A percentile compares a stretch with the other conserved stretches of the same genome.
Evolutionary conservation across 2,888 invertebrate genomes (phyloP).

Genomic region (Ephialtes manifestator): DNA sequence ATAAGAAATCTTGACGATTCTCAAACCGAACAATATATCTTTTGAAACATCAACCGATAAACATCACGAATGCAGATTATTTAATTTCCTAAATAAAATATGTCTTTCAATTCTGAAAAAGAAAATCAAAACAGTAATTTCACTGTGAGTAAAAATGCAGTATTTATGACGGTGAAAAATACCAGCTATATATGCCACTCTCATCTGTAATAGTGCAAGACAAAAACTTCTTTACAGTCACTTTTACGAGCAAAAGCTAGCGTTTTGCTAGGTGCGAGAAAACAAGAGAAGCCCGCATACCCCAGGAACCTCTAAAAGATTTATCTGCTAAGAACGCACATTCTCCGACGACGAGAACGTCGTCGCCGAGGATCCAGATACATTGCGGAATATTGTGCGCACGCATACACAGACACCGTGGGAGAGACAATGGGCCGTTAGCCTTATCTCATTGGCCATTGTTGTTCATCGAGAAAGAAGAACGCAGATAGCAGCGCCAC

Average conservation of each 20-base stretch:
- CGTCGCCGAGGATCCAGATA: not conserved
- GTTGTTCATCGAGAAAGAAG: slow-evolving; percentile 64
- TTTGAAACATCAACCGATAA: no score
- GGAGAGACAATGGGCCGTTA: slow-evolving; percentile 69
- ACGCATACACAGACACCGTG: slow-evolving; percentile 12
- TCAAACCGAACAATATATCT: no score
- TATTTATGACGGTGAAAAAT: no score
- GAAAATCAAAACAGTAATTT: no score
- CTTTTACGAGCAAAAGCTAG: not conserved
- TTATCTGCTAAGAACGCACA: slow-evolving; percentile 14
- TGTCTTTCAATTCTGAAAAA: no score
- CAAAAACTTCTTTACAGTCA: not conserved
- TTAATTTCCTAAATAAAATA: no score
- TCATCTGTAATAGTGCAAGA: not conserved
- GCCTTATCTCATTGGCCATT: slow-evolving; percentile 60
- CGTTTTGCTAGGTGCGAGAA: slow-evolving; percentile 21
- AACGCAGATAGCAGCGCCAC: slow-evolving; percentile 31
- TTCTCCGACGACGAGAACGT: slow-evolving; percentile 28
- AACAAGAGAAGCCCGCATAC: slow-evolving; percentile 1
- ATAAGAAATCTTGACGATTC: no score
- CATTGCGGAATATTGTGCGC: slow-evolving; percentile 51
- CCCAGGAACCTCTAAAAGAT: not conserved
- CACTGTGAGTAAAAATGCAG: no score
- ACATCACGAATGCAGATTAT: no score
- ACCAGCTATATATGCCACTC: no score